Base-by-base conservation (phyloP, 2,797 vertebrate species). In the Parauchenoglanis ngamensis region DNA sequence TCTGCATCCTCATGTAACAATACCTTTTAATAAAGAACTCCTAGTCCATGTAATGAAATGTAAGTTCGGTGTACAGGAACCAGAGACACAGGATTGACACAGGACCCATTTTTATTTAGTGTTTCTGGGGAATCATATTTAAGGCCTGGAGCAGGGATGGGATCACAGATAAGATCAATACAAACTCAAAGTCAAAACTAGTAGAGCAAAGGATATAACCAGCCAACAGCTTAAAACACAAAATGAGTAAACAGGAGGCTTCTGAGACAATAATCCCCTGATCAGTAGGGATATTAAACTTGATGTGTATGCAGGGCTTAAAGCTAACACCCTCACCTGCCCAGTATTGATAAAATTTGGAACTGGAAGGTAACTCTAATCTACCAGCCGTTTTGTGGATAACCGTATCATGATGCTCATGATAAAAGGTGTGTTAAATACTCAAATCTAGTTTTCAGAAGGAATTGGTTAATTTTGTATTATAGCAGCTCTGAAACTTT, bases 1-100 rank as follows among this genome's bases (percentile, higher is more conserved):
- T 56, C 63, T 59, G 61, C 35, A 79, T 79, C 4, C 15, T 59
- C 65, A 49, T n/a, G 31, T 40, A 61, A 44, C 49, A 65, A 83
- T 56, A 17, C 5, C 1, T 40, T 75, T 67, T 87, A 65, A 87
- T 84, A 44, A 77, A 85, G 56, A 63, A 61, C 15, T 65, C 28
- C 23, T 28, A n/a, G 78, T 63, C 78, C 57, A n/a, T 25, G 57
- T n/a, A n/a, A 81, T 25, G 78, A 15, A 46, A 8, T 44, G 59
- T 67, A 65, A 7, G 11, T 21, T 28, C 19, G 23, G 63, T 52
- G 46, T 63, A 28, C 57, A 81, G 7, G 59, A 65, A 46, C 11
- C 2, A 25, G 31, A n/a, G 23, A 44, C 59, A 81, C 23, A 28
- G 7, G 25, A 73, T 44, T 68, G 56, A 44, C 40, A 84, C 68